Evolutionary conservation across 1,140 invertebrate genomes (phyloP).

Genomic region (Nomia melanderi): DNA sequence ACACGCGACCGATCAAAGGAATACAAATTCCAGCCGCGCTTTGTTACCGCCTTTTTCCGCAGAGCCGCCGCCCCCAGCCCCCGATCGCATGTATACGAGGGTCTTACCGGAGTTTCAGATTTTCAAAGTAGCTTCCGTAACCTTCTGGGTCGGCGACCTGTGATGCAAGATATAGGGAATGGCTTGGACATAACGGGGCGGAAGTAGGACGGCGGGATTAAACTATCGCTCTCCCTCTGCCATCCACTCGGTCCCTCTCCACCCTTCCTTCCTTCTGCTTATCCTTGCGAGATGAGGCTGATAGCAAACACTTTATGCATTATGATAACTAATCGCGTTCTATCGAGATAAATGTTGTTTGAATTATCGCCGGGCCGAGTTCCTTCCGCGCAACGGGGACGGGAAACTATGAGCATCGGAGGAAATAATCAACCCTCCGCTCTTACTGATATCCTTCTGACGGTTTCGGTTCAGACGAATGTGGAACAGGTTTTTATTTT

Average conservation of each 20-base stretch:
- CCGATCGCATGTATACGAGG: neutral
- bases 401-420: no score
- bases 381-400: no score
- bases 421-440: no score
- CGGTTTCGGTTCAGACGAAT: no score
- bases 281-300: slow-evolving; percentile 10
- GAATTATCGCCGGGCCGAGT: slow-evolving; percentile 14
- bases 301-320: slow-evolving; percentile 36
- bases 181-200: slow-evolving; percentile 3
- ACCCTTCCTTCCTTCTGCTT: no score
- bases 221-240: neutral
- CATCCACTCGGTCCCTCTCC: neutral
- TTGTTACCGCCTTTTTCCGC: neutral
- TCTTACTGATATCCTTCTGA: no score
- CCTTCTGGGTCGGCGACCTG: slow-evolving; percentile 31
- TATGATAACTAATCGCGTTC: slow-evolving; percentile 19
- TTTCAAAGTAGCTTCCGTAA: slow-evolving; percentile 20
- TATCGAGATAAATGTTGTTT: neutral
- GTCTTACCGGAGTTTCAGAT: neutral
- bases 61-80: neutral
- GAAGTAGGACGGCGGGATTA: slow-evolving; percentile 28
- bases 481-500: no score
- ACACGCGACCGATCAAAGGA: slow-evolving; percentile 20
- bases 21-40: neutral
- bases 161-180: slow-evolving; percentile 26